Evolutionary conservation across 2,113 vertebrate genomes (phyloP).

Genomic region (Chinchilla lanigera): DNA sequence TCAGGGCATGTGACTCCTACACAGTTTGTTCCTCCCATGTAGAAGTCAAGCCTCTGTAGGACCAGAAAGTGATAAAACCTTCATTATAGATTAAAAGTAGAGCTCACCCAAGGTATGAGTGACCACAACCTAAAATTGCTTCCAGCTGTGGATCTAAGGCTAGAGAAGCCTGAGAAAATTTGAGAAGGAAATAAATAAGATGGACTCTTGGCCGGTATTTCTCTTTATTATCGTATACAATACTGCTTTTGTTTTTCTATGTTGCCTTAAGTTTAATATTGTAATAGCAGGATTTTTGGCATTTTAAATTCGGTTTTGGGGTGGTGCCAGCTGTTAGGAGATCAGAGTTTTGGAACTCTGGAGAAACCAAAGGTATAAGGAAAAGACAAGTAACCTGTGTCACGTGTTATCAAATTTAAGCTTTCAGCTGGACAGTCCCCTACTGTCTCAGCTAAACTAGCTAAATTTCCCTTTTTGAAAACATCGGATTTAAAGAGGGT

Average conservation of each 20-base stretch:
- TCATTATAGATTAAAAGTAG: not conserved
- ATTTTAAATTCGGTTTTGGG: not conserved
- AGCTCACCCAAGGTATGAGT: not conserved
- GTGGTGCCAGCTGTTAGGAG: not conserved
- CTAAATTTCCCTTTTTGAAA: slow-evolving; percentile 1
- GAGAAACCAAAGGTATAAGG: not conserved
- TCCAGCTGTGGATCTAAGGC: not conserved
- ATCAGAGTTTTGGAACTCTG: slow-evolving; percentile 1
- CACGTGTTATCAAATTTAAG: slow-evolving; percentile 26
- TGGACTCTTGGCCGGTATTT: not conserved
- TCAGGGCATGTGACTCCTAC: slow-evolving; percentile 39
- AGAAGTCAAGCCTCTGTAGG: slow-evolving; percentile 62
- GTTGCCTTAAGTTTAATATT: not conserved
- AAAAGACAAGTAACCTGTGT: not conserved
- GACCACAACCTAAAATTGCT: slow-evolving; percentile 10
- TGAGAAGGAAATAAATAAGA: not conserved
- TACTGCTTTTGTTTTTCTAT: not conserved
- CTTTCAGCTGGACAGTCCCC: not conserved
- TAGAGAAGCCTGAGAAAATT: slow-evolving; percentile 4
- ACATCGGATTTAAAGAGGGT: not conserved
- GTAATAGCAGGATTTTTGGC: not conserved
- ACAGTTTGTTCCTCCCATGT: slow-evolving; percentile 33
- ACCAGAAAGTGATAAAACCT: not conserved
- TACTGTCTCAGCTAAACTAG: not conserved
- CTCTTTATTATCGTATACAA: not conserved